Conservation (phyloP, 2,888 invertebrate species). For the Limnephilus marmoratus region DNA sequence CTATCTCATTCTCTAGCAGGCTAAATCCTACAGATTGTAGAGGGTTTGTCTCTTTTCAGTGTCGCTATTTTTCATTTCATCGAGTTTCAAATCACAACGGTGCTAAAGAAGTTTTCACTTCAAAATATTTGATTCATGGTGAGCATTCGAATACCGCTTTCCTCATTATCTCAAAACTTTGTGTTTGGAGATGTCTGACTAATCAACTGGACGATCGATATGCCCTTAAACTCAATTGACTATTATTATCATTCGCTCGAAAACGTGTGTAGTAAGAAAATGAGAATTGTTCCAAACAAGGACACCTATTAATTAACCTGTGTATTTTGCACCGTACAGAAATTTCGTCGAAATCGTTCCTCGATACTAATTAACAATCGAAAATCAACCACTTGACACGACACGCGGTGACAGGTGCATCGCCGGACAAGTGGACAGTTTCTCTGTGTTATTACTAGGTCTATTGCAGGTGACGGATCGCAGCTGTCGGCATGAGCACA, state of each 20-base stretch:
- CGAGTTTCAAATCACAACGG: too few relatives aligned
- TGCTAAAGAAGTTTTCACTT: too few relatives aligned
- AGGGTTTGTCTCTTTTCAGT: too few relatives aligned
- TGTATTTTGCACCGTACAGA: neutral
- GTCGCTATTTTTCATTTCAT: too few relatives aligned
- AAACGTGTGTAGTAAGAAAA: neutral
- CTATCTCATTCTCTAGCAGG: too few relatives aligned
- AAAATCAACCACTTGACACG: neutral
- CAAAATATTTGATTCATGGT: too few relatives aligned
- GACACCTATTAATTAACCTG: neutral
- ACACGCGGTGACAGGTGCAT: constrained; percentile 19
- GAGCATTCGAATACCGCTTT: too few relatives aligned
- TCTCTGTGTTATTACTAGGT: neutral
- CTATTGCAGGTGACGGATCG: constrained; percentile 25
- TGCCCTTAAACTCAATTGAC: neutral
- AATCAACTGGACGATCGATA: too few relatives aligned
- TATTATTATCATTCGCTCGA: neutral
- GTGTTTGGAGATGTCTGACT: too few relatives aligned
- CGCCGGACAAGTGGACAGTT: neutral
- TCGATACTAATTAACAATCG: neutral
- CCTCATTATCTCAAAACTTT: too few relatives aligned
- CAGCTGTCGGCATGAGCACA: constrained; percentile 13
- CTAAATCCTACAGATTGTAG: too few relatives aligned
- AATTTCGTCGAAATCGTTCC: neutral
- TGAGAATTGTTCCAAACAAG: neutral